These are phyloP conservation scores for Pseudanteris insignis DNA, from an alignment of 2,888 invertebrate genomes.

Conservation along the genomic window DNA sequence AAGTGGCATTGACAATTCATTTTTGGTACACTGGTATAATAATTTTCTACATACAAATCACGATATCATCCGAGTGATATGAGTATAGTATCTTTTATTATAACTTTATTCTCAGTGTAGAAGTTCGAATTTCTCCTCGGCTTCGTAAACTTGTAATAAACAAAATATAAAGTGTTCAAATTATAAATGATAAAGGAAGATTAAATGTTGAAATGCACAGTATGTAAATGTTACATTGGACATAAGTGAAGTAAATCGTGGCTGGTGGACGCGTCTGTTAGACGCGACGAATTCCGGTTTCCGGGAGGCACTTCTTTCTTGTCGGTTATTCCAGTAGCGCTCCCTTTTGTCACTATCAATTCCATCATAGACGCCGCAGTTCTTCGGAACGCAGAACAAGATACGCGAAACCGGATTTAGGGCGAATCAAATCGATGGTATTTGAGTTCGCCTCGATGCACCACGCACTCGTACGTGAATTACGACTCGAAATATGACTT, in stretches of 20 bases:
- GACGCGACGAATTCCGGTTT: slow-evolving; percentile 62
- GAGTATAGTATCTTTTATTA: no score
- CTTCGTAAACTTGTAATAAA: no score
- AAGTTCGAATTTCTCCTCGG: no score
- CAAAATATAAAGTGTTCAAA: no score
- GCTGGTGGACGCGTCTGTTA: slow-evolving; percentile 53
- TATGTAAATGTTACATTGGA: no score
- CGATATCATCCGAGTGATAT: no score
- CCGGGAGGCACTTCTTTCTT: slow-evolving; percentile 52
- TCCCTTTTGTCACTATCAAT: slow-evolving; percentile 40
- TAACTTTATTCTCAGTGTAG: no score
- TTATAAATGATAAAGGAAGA: no score
- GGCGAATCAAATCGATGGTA: slow-evolving; percentile 56
- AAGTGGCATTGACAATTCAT: no score
- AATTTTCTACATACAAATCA: no score
- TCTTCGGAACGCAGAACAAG: slow-evolving; percentile 24
- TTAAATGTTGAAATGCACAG: no score
- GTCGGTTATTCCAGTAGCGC: slow-evolving; percentile 22
- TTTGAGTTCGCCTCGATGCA: slow-evolving; percentile 35
- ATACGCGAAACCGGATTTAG: slow-evolving; percentile 55
- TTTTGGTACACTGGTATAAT: no score
- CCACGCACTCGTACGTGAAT: slow-evolving; percentile 18
- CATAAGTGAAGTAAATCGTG: slow-evolving; percentile 13
- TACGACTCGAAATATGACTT: slow-evolving; percentile 23
- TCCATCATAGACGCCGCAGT: slow-evolving; percentile 25